These are phyloP conservation scores for Sternarchorhynchus goeldii DNA, from an alignment of 2,797 vertebrate species.

Conservation along the genomic window DNA sequence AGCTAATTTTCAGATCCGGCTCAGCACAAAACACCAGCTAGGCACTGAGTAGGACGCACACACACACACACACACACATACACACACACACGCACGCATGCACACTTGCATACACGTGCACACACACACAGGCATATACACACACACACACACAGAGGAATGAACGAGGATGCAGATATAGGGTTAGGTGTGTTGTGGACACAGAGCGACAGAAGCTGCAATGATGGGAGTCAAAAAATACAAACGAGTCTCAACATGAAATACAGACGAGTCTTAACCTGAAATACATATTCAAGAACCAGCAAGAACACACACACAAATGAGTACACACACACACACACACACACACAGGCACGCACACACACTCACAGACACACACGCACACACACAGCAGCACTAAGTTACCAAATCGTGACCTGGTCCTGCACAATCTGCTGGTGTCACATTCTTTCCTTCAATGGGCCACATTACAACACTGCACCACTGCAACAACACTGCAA, in stretches of 20 bases:
- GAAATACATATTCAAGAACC: not conserved
- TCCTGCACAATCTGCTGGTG: not conserved
- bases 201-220: conserved; percentile 1
- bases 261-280: conserved; percentile 8
- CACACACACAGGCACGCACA: too few relatives aligned
- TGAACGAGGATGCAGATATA: not conserved
- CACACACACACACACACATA: not conserved
- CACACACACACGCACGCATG: not conserved
- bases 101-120: not conserved
- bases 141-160: not conserved
- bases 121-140: not conserved
- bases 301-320: not conserved
- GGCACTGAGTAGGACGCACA: conserved; percentile 5
- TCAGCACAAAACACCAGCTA: conserved; percentile 67
- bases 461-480: not conserved
- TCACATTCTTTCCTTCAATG: not conserved
- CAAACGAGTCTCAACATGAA: conserved; percentile 13
- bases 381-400: too few relatives aligned
- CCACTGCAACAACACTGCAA: too few relatives aligned
- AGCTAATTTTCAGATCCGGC: conserved; percentile 65
- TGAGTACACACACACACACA: not conserved
- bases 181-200: conserved; percentile 13
- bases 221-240: conserved; percentile 12
- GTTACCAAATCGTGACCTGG: not conserved
- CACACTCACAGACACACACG: not conserved